Conservation (phyloP, 2,113 vertebrate species). For the Microtus ochrogaster region DNA sequence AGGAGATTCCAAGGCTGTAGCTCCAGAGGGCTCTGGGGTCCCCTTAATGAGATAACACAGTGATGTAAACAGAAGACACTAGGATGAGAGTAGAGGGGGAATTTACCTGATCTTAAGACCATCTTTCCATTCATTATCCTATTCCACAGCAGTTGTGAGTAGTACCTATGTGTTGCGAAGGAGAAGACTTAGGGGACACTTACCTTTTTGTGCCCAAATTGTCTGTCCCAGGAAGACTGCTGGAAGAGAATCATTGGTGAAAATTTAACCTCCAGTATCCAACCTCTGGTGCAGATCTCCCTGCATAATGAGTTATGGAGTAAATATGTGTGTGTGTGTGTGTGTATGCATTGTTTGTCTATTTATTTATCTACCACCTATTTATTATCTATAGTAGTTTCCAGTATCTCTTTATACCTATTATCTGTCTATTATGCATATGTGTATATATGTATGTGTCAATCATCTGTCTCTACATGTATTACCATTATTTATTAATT, state of each 20-base stretch:
- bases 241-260: slow-evolving; percentile 35
- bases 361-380: not conserved
- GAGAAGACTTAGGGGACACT: not conserved
- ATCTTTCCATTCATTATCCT: not conserved
- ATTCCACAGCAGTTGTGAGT: not conserved
- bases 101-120: not conserved
- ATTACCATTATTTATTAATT: not conserved
- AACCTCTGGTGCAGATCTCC: not conserved
- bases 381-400: not conserved
- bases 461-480: not conserved
- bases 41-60: not conserved
- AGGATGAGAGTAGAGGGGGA: not conserved
- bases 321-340: not conserved
- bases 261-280: not conserved
- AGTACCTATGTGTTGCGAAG: not conserved
- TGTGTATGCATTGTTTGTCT: not conserved
- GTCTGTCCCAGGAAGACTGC: slow-evolving; percentile 41
- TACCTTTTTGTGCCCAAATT: slow-evolving; percentile 26
- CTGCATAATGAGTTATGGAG: not conserved
- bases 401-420: too few relatives aligned
- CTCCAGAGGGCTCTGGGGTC: not conserved
- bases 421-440: not conserved
- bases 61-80: not conserved
- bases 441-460: not conserved
- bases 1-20: not conserved